Conservation (phyloP, 1,140 invertebrate genomes). For the Nasonia vitripennis region DNA sequence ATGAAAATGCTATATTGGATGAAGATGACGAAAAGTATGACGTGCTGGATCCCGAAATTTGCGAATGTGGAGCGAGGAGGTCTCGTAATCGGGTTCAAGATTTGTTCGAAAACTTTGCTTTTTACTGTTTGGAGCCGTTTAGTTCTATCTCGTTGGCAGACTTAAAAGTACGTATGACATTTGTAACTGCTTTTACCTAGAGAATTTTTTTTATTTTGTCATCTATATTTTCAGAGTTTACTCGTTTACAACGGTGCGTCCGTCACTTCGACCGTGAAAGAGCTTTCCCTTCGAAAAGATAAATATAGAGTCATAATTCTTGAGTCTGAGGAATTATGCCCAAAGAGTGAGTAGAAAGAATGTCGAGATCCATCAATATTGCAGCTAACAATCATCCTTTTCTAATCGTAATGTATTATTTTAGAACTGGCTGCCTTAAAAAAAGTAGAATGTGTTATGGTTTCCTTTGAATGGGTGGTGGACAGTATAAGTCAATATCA, state of each 20-base stretch:
- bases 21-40: conserved; percentile 76
- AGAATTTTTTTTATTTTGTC: not conserved
- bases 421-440: conserved; percentile 33
- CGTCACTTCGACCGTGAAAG: not conserved
- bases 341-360: conserved; percentile 37
- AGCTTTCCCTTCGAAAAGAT: conserved; percentile 19
- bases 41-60: conserved; percentile 55
- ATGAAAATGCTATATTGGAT: conserved; percentile 75
- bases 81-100: conserved; percentile 49
- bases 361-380: not conserved
- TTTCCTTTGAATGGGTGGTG: conserved; percentile 61
- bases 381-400: not conserved
- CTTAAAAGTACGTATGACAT: conserved; percentile 53
- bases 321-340: conserved; percentile 34
- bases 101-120: conserved; percentile 57
- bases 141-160: conserved; percentile 46
- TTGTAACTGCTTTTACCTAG: not conserved
- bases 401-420: conserved; percentile 8
- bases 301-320: conserved; percentile 37
- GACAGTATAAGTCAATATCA: conserved; percentile 65
- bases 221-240: conserved; percentile 38
- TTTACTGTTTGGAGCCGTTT: conserved; percentile 57
- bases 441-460: not conserved
- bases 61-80: conserved; percentile 52
- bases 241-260: conserved; percentile 24